These are phyloP conservation scores for Cydia amplana DNA, from an alignment of 1,140 invertebrate genomes.

Conservation along the genomic window DNA sequence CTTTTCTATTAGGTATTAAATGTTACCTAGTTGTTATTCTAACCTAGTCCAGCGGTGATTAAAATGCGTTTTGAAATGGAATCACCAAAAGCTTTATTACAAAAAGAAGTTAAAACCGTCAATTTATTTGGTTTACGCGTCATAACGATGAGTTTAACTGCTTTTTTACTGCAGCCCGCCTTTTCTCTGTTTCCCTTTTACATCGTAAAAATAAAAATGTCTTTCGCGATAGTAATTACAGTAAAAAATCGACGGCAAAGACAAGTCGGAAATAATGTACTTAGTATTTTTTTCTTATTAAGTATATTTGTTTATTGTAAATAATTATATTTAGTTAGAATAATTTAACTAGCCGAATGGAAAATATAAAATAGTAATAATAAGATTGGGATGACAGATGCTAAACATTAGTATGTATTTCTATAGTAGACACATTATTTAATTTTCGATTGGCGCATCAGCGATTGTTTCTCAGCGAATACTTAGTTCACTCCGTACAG, in stretches of 20 bases:
- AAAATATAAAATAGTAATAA: too few relatives aligned
- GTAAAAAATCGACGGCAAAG: conserved; percentile 17
- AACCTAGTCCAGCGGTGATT: neutral
- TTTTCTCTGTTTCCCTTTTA: conserved; percentile 32
- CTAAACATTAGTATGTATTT: too few relatives aligned
- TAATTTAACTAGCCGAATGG: too few relatives aligned
- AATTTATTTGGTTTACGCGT: conserved; percentile 29
- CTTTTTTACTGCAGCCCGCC: conserved; percentile 29
- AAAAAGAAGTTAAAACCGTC: conserved; percentile 22
- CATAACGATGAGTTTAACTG: conserved; percentile 32
- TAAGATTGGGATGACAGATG: too few relatives aligned
- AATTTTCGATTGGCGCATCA: too few relatives aligned
- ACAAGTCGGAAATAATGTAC: neutral
- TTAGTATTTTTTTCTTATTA: too few relatives aligned
- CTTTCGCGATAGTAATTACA: conserved; percentile 25
- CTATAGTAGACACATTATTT: too few relatives aligned
- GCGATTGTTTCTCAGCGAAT: too few relatives aligned
- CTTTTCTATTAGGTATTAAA: too few relatives aligned
- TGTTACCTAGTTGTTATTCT: neutral
- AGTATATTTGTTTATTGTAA: too few relatives aligned
- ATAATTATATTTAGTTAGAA: too few relatives aligned
- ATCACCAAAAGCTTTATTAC: conserved; percentile 25
- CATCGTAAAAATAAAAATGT: conserved; percentile 32
- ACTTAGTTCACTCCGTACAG: too few relatives aligned
- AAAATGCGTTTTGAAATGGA: neutral